Conservation (phyloP, 2,113 vertebrate genomes). For the Myrmecophaga tridactyla region DNA sequence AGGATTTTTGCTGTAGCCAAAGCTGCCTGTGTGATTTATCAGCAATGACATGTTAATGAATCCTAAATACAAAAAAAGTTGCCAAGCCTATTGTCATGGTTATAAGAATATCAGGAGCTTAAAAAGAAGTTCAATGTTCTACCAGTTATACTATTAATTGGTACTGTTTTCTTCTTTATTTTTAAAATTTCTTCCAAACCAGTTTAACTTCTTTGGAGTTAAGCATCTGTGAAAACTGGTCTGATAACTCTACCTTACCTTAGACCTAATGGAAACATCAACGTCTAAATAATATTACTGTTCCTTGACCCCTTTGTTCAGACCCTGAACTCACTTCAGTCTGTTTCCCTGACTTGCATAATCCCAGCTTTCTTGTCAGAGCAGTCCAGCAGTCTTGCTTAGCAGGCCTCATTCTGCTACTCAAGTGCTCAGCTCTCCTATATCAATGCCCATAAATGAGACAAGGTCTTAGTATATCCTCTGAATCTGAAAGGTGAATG, state of each 20-base stretch:
- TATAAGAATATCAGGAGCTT: not conserved
- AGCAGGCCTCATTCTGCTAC: not conserved
- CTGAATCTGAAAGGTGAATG: not conserved
- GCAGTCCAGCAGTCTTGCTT: not conserved
- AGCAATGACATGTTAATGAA: not conserved
- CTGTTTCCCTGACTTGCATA: not conserved
- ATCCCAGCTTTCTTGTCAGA: not conserved
- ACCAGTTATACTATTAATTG: not conserved
- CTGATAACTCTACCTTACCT: not conserved
- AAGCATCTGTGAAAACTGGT: not conserved
- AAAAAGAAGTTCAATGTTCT: conserved; percentile 11
- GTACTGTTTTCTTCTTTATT: not conserved
- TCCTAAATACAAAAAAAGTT: not conserved
- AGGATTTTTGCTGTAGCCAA: conserved; percentile 11
- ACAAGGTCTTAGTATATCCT: conserved; percentile 29
- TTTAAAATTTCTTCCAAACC: not conserved
- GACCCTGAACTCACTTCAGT: not conserved
- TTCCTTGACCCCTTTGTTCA: not conserved
- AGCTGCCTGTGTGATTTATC: not conserved
- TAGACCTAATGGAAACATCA: not conserved
- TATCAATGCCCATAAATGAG: not conserved
- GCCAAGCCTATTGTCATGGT: not conserved
- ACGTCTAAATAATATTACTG: not conserved
- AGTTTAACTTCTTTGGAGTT: conserved; percentile 1
- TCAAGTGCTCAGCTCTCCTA: not conserved